Evolutionary conservation across 2,797 vertebrate genomes (phyloP).

Genomic region (Schizothorax lantsangensis): DNA sequence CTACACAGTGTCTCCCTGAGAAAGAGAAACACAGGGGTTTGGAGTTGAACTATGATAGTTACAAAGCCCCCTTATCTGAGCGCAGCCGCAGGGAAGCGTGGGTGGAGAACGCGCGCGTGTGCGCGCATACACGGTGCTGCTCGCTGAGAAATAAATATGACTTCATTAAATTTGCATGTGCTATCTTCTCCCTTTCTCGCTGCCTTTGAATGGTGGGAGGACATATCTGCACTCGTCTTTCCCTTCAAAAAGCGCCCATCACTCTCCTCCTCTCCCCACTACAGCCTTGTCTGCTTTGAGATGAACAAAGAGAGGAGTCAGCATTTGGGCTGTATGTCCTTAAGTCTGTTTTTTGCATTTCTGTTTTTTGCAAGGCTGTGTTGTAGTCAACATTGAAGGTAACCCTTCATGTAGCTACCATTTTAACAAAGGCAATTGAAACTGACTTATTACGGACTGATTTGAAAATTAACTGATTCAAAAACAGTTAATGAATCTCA

Average conservation of each 20-base stretch:
- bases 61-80: conserved; percentile 32
- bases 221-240: conserved; percentile 16
- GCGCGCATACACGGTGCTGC: conserved; percentile 1
- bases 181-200: conserved; percentile 33
- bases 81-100: conserved; percentile 45
- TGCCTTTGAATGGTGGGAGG: conserved; percentile 35
- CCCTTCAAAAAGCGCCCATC: conserved; percentile 11
- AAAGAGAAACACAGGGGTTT: conserved; percentile 19
- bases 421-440: neutral
- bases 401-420: neutral
- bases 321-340: neutral
- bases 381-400: neutral
- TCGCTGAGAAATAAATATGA: conserved; percentile 48
- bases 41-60: conserved; percentile 28
- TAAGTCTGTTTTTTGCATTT: neutral
- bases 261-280: conserved; percentile 12
- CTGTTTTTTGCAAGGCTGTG: neutral
- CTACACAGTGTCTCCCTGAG: neutral
- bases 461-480: neutral
- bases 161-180: conserved; percentile 61
- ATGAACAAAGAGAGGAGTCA: conserved; percentile 1
- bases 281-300: conserved; percentile 19
- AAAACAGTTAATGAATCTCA: neutral
- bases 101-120: conserved; percentile 16
- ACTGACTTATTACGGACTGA: neutral